A percentile compares a stretch with the other conserved stretches of the same genome.
Conservation (phyloP, 1,140 invertebrate genomes). For the Lepidurus arcticus region DNA sequence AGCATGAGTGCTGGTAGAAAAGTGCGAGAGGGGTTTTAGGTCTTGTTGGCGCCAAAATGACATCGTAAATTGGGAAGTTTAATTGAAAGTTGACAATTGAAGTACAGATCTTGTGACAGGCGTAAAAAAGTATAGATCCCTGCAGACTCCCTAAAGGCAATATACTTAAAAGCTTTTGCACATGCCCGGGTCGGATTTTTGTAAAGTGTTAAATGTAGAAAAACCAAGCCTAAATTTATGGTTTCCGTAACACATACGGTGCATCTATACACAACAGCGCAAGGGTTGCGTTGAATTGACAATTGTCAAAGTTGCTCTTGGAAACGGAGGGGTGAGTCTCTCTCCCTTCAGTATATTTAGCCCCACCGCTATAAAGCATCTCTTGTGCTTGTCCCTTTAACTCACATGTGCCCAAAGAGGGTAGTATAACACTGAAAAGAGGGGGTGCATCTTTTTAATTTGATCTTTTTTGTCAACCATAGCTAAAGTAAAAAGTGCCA, state of each 20-base stretch:
- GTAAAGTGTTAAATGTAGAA: constrained; percentile 1
- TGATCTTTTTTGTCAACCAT: constrained; percentile 20
- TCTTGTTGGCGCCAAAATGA: not conserved
- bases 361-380: constrained; percentile 2
- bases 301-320: constrained; percentile 9
- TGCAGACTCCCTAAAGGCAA: not conserved
- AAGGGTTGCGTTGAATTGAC: constrained; percentile 9
- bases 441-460: constrained; percentile 21
- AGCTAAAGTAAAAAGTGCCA: constrained; percentile 6
- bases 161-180: not conserved
- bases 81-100: constrained; percentile 1
- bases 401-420: constrained; percentile 14
- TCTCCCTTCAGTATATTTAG: constrained; percentile 19
- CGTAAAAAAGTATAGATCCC: not conserved
- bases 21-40: not conserved
- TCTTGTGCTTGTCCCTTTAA: constrained; percentile 5
- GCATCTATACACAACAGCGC: constrained; percentile 5
- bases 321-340: constrained; percentile 8
- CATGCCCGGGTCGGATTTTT: not conserved
- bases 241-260: constrained; percentile 21
- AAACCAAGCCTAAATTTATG: not conserved
- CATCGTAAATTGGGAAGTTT: not conserved
- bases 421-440: not conserved
- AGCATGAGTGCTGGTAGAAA: not conserved
- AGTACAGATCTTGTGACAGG: not conserved